A percentile compares a stretch with the other conserved stretches of the same genome.
phyloP scores from a whole-genome alignment of 2,797 vertebrate genomes.

The Hemitrygon akajei region DNA sequence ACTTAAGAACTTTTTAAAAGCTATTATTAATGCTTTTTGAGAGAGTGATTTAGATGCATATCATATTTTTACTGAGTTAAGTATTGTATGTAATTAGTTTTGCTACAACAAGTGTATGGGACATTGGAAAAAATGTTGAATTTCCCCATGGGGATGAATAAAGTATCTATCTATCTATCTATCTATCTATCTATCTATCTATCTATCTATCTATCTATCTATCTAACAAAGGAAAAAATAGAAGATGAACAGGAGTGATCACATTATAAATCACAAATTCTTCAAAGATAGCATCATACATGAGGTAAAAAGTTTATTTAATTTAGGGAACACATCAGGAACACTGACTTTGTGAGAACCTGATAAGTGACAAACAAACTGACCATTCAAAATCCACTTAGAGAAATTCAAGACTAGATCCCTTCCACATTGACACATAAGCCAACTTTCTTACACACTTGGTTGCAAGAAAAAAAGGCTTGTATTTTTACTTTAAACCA shows the following conservation, averaged over 20 bases:
- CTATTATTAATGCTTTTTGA: too few relatives aligned
- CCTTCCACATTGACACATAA: not conserved
- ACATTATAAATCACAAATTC: not conserved
- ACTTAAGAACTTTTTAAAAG: too few relatives aligned
- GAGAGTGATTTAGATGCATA: too few relatives aligned
- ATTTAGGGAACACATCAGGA: not conserved
- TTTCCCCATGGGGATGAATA: too few relatives aligned
- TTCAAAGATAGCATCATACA: not conserved
- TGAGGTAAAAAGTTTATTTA: not conserved
- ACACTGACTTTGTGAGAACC: not conserved
- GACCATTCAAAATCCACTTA: not conserved
- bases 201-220: too few relatives aligned
- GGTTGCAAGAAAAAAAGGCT: not conserved
- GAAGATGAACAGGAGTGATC: not conserved
- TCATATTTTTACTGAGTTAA: too few relatives aligned
- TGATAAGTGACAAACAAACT: not conserved
- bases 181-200: too few relatives aligned
- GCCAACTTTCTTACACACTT: not conserved
- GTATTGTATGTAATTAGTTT: too few relatives aligned
- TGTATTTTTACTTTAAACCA: slow-evolving; percentile 26
- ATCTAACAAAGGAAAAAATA: not conserved
- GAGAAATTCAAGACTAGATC: not conserved
- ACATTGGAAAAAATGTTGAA: too few relatives aligned
- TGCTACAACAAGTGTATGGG: too few relatives aligned
- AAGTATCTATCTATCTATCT: too few relatives aligned